These are phyloP conservation scores for Phymatocera aterrima DNA, from an alignment of 2,888 invertebrate genomes.

Conservation along the genomic window DNA sequence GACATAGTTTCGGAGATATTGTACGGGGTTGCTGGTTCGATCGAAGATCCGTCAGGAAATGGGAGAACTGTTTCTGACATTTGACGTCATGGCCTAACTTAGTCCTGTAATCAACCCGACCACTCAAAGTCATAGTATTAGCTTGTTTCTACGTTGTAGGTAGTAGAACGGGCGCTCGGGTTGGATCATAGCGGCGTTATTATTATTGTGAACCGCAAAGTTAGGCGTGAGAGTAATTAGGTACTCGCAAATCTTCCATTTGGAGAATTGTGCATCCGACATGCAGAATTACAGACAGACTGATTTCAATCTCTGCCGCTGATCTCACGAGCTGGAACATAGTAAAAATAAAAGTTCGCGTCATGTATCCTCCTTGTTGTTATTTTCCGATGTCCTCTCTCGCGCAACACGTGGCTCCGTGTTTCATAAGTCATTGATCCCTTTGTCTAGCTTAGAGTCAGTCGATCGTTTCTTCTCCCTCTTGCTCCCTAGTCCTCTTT, in stretches of 20 bases:
- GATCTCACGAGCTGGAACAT: background rate
- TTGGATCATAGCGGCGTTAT: background rate
- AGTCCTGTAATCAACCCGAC: constrained; percentile 63
- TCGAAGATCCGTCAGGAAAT: constrained; percentile 59
- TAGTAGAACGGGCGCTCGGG: background rate
- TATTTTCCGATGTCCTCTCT: background rate
- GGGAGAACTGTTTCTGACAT: constrained; percentile 61
- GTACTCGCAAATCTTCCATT: no score
- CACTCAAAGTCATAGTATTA: constrained; percentile 38
- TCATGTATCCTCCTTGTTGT: background rate
- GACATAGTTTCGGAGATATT: background rate
- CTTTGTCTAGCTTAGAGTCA: background rate
- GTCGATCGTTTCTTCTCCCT: background rate
- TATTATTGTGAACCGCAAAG: background rate
- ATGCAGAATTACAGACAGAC: background rate
- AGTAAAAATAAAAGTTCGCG: no score
- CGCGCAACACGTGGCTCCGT: constrained; percentile 33
- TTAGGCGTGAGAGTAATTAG: background rate
- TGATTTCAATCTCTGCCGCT: background rate
- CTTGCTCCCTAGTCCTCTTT: no score
- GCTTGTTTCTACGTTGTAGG: constrained; percentile 23
- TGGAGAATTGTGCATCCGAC: background rate
- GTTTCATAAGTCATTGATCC: background rate
- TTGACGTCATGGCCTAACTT: constrained; percentile 62
- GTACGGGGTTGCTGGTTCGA: constrained; percentile 39